These are phyloP conservation scores for Gambusia holbrooki DNA, from an alignment of 2,113 vertebrate genomes.

Conservation along the genomic window DNA sequence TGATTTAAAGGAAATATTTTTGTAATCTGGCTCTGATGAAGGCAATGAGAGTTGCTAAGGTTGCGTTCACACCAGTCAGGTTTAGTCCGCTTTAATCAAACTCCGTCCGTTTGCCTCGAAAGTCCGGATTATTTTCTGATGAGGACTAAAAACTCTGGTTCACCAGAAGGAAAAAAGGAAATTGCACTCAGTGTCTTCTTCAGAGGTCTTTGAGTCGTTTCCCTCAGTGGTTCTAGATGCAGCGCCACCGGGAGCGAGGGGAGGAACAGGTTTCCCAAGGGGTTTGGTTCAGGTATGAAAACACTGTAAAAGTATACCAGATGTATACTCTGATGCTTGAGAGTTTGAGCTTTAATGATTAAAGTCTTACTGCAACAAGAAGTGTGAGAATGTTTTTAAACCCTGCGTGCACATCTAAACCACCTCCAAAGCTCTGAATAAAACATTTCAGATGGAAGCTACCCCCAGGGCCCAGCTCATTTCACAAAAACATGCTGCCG, in stretches of 20 bases:
- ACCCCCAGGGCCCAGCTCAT: not conserved
- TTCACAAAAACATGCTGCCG: not conserved
- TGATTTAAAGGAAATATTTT: slow-evolving; percentile 28
- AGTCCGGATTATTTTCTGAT: too few relatives aligned
- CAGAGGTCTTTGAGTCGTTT: too few relatives aligned
- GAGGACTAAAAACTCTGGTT: too few relatives aligned
- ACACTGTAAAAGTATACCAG: not conserved
- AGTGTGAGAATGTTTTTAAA: slow-evolving; percentile 8
- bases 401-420: not conserved
- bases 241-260: too few relatives aligned
- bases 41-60: not conserved
- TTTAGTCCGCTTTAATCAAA: too few relatives aligned
- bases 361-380: not conserved
- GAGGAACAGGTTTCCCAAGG: too few relatives aligned
- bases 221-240: too few relatives aligned
- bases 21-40: slow-evolving; percentile 17
- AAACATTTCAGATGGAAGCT: slow-evolving; percentile 11
- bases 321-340: slow-evolving; percentile 15
- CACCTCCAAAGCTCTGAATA: slow-evolving; percentile 5
- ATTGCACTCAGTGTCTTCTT: too few relatives aligned
- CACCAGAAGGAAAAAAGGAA: too few relatives aligned
- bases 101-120: too few relatives aligned
- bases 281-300: not conserved
- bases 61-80: too few relatives aligned
- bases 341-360: slow-evolving; percentile 22